Percentiles rank a stretch among this genome's conserved stretches.
Evolutionary conservation across 1,140 invertebrate genomes (phyloP).

Genomic region (Neodiprion pinetum): DNA sequence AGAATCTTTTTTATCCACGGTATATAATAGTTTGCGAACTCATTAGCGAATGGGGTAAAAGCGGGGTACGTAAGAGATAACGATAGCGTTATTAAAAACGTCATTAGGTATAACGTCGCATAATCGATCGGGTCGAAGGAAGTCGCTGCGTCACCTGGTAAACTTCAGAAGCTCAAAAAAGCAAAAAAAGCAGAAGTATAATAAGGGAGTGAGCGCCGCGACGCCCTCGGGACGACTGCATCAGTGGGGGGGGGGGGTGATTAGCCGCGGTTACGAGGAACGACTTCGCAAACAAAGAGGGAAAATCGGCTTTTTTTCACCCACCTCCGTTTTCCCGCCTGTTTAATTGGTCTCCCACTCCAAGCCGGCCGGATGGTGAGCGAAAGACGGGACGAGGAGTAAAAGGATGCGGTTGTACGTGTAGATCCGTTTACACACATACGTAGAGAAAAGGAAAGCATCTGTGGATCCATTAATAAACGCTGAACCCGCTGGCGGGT

Average conservation of each 20-base stretch:
- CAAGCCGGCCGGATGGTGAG: too few species aligned
- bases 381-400: neutral
- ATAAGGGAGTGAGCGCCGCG: neutral
- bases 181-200: too few species aligned
- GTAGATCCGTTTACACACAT: neutral
- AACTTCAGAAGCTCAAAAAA: neutral
- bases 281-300: conserved; percentile 5
- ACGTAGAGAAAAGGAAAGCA: neutral
- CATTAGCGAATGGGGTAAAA: neutral
- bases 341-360: neutral
- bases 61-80: too few species aligned
- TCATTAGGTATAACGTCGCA: neutral
- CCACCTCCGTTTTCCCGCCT: neutral
- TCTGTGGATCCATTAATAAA: neutral
- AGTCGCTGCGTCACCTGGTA: neutral
- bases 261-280: conserved; percentile 6
- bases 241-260: neutral
- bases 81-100: too few species aligned
- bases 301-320: neutral
- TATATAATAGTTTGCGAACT: neutral
- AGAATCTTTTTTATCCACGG: neutral
- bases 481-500: neutral
- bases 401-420: neutral
- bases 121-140: neutral
- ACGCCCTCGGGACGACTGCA: neutral